Conservation (phyloP, 1,140 invertebrate species). For the Ptiloglossa arizonensis region DNA sequence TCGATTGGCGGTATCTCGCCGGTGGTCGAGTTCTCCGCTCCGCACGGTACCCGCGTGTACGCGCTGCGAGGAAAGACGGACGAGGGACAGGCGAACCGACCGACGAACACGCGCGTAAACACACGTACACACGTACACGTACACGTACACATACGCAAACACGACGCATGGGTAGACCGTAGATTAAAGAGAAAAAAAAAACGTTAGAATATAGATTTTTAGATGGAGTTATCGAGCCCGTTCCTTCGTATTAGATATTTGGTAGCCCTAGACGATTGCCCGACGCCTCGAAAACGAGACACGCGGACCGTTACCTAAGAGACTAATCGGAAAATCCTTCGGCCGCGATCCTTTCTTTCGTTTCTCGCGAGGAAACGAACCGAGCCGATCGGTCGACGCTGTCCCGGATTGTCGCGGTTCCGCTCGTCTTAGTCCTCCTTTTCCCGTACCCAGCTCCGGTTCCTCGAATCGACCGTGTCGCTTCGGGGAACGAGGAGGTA, state of each 20-base stretch:
- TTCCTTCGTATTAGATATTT: conserved; percentile 59
- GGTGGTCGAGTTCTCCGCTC: no score
- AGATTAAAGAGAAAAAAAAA: no score
- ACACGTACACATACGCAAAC: not conserved
- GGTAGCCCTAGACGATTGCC: conserved; percentile 53
- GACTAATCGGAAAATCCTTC: conserved; percentile 8
- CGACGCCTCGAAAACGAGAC: conserved; percentile 13
- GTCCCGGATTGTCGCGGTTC: no score
- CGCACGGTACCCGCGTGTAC: not conserved
- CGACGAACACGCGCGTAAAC: conserved; percentile 28
- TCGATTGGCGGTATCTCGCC: no score
- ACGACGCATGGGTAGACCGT: conserved; percentile 57
- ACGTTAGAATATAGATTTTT: conserved; percentile 59
- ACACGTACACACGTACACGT: conserved; percentile 32
- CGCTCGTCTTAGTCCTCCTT: not conserved
- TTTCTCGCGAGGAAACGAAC: conserved; percentile 4
- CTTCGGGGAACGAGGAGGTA: not conserved
- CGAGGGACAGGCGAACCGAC: not conserved
- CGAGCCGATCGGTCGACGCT: conserved; percentile 28
- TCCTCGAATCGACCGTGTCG: not conserved
- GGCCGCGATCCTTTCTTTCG: conserved; percentile 32
- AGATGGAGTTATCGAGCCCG: conserved; percentile 62
- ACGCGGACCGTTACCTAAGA: conserved; percentile 25
- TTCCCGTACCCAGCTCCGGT: not conserved
- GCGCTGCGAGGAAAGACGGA: not conserved